A percentile compares a stretch with the other conserved stretches of the same genome.
phyloP scores from a whole-genome alignment of 2,888 invertebrate species.

The Rhagophthalmus giganteus region DNA sequence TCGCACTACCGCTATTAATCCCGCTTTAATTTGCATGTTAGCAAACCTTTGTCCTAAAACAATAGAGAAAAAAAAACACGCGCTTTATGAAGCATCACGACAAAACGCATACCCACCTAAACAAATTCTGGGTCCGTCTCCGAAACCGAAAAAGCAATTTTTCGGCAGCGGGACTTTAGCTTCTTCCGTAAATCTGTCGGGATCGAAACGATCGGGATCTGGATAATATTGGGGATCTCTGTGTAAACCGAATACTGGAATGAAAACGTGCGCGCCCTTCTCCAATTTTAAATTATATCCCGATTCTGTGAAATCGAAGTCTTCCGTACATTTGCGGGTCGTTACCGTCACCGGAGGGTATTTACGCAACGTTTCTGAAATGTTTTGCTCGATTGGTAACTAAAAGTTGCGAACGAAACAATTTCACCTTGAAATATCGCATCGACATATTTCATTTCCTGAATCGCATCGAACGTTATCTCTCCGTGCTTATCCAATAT shows the following conservation, averaged over 20 bases:
- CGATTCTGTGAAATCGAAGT: slow-evolving; percentile 18
- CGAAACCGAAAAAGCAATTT: slow-evolving; percentile 43
- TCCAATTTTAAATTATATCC: slow-evolving; percentile 19
- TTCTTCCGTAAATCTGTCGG: slow-evolving; percentile 50
- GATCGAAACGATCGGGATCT: slow-evolving; percentile 51
- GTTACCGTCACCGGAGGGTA: slow-evolving; percentile 18
- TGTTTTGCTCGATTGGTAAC: not conserved
- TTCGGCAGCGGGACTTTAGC: slow-evolving; percentile 42
- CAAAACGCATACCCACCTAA: slow-evolving; percentile 37
- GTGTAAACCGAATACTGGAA: slow-evolving; percentile 49
- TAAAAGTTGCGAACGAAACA: no score
- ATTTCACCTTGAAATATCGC: slow-evolving; percentile 51
- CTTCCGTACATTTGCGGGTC: slow-evolving; percentile 21
- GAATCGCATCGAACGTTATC: slow-evolving; percentile 52
- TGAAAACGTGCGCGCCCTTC: slow-evolving; percentile 40
- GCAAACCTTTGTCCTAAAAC: slow-evolving; percentile 39
- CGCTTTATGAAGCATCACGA: no score
- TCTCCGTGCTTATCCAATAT: slow-evolving; percentile 43
- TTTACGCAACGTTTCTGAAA: slow-evolving; percentile 25
- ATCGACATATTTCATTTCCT: slow-evolving; percentile 57
- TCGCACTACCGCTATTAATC: slow-evolving; percentile 32
- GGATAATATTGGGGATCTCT: slow-evolving; percentile 50
- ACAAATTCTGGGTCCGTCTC: slow-evolving; percentile 47
- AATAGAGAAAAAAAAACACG: not conserved
- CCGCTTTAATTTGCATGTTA: slow-evolving; percentile 37